A percentile compares a stretch with the other conserved stretches of the same genome.
Evolutionary conservation across 2,113 vertebrate species (phyloP).

Genomic region (Alectura lathami): DNA sequence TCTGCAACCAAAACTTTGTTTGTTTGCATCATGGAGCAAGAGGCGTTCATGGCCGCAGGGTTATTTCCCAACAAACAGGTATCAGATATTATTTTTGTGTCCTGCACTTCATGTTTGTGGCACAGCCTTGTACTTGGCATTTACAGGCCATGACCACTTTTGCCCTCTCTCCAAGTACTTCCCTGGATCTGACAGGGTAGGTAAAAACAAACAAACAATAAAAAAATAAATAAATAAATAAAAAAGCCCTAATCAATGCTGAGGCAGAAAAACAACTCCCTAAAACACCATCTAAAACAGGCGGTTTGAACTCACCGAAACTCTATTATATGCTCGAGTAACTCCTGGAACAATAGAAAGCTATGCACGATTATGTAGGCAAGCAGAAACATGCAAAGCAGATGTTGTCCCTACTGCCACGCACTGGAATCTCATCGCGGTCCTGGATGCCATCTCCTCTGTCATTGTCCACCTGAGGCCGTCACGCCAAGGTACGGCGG

Average conservation of each 20-base stretch:
- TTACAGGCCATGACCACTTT: background rate
- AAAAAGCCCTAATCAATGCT: background rate
- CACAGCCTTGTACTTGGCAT: background rate
- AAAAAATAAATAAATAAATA: too few species aligned
- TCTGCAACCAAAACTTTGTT: background rate
- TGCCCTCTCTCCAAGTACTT: background rate
- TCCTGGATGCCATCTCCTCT: background rate
- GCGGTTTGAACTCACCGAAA: conserved; percentile 59
- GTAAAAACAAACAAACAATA: background rate
- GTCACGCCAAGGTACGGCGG: background rate
- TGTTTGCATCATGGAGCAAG: background rate
- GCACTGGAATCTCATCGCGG: background rate
- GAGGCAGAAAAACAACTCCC: conserved; percentile 38
- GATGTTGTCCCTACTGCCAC: conserved; percentile 46
- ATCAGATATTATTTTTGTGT: background rate
- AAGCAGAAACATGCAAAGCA: conserved; percentile 51
- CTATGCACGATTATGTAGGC: background rate
- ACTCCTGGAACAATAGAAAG: conserved; percentile 62
- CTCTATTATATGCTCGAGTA: conserved; percentile 67
- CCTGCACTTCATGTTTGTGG: background rate
- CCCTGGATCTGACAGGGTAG: background rate
- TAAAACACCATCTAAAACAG: conserved; percentile 56
- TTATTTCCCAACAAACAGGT: background rate
- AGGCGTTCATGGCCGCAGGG: background rate
- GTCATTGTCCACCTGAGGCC: background rate